A percentile compares a stretch with the other conserved stretches of the same genome.
Evolutionary conservation across 37 sponge, comb jelly and placozoan species (phyloP).

Genomic region (Eunapius fragilis): DNA sequence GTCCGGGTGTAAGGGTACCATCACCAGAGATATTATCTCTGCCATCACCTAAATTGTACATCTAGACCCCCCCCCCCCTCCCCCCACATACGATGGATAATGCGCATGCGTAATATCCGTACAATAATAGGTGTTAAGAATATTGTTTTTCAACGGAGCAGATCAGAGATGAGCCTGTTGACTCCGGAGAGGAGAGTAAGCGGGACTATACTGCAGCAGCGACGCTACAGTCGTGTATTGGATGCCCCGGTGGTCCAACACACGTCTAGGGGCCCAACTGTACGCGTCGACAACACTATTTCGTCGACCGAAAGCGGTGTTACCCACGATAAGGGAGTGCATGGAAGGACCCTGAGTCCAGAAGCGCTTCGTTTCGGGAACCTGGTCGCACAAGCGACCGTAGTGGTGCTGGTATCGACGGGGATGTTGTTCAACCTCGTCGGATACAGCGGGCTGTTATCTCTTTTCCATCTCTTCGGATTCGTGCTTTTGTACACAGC

Average conservation of each 20-base stretch:
- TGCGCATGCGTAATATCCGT: neutral
- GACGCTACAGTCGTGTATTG: constrained; percentile 44
- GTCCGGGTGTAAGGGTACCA: no score
- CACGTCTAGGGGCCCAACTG: constrained; percentile 21
- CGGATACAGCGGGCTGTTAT: neutral
- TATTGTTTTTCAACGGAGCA: neutral
- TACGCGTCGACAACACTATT: neutral
- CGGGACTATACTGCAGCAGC: neutral
- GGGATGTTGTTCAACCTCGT: neutral
- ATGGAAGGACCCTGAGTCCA: constrained; percentile 1
- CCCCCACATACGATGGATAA: no score
- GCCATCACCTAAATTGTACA: no score
- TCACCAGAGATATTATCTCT: no score
- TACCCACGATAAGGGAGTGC: neutral
- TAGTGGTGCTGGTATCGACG: neutral
- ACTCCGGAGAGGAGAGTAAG: constrained; percentile 22
- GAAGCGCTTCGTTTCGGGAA: constrained; percentile 3
- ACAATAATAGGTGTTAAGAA: neutral
- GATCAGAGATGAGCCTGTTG: neutral
- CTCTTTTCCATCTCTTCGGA: constrained; percentile 32
- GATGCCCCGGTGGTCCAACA: constrained; percentile 24
- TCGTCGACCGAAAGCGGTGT: neutral
- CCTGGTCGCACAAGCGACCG: constrained; percentile 5
- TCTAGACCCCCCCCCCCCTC: no score
- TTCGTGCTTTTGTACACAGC: constrained; percentile 30